Evolutionary conservation across 2,888 invertebrate species (phyloP).

Genomic region (Operophtera brumata): DNA sequence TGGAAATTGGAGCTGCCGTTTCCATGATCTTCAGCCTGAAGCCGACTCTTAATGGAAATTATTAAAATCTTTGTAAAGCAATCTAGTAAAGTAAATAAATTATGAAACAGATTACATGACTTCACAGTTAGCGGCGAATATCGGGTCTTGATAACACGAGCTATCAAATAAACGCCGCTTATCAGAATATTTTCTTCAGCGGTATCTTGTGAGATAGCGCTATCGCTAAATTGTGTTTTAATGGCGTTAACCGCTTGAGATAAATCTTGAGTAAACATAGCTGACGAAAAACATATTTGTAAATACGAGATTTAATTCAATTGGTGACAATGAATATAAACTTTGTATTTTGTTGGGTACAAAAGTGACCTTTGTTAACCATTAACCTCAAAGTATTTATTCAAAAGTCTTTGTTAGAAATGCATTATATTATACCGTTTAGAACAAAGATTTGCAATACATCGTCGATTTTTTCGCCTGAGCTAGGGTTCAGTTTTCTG

Average conservation of each 20-base stretch:
- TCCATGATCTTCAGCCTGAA: too few species aligned
- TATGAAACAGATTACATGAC: neutral
- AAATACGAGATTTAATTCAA: neutral
- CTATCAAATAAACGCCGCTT: conserved; percentile 10
- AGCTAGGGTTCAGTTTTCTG: too few species aligned
- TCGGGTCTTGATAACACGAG: conserved; percentile 6
- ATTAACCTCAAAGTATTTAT: too few species aligned
- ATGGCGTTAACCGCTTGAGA: conserved; percentile 26
- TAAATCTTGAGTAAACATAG: conserved; percentile 10
- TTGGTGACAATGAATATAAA: neutral
- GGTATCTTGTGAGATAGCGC: conserved; percentile 27
- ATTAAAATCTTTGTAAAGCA: too few species aligned
- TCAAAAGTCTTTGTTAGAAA: too few species aligned
- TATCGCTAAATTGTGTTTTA: conserved; percentile 36
- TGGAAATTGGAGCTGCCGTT: too few species aligned
- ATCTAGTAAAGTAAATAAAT: neutral
- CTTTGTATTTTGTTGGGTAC: neutral
- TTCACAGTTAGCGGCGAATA: conserved; percentile 1
- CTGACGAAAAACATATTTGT: neutral
- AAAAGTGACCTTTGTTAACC: neutral
- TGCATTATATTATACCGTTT: too few species aligned
- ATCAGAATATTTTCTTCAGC: conserved; percentile 17
- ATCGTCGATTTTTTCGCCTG: too few species aligned
- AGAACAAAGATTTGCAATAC: too few species aligned
- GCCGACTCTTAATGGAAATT: too few species aligned